Percentiles rank a stretch among this genome's conserved stretches.
Evolutionary conservation across 2,113 vertebrate genomes (phyloP).

Genomic region (Pygoscelis antarcticus): DNA sequence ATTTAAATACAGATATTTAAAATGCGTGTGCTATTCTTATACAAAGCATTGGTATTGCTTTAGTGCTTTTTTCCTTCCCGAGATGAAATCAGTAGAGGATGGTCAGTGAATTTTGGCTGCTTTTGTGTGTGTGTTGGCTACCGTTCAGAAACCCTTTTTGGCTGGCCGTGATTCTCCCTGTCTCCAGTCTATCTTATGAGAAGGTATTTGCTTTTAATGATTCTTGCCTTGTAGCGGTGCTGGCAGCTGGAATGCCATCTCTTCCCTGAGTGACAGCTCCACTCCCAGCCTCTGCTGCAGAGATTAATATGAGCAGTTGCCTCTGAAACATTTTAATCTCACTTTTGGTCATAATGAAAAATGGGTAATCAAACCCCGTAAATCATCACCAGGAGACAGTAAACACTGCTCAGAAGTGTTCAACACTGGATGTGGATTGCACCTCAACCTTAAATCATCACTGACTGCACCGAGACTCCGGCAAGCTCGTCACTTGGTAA

Average conservation of each 20-base stretch:
- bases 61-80: neutral
- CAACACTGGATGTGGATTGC: neutral
- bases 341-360: constrained; percentile 57
- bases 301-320: constrained; percentile 66
- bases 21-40: neutral
- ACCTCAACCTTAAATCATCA: neutral
- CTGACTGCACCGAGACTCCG: neutral
- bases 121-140: constrained; percentile 7
- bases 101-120: neutral
- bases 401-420: constrained; percentile 39
- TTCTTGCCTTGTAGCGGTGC: constrained; percentile 31
- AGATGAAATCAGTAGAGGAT: neutral
- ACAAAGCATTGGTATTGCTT: neutral
- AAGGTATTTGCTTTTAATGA: constrained; percentile 54
- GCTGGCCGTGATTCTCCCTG: neutral
- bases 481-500: neutral
- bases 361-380: constrained; percentile 64
- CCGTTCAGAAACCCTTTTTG: neutral
- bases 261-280: constrained; percentile 49
- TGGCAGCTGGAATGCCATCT: constrained; percentile 43
- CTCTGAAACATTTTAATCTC: constrained; percentile 72
- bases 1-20: neutral
- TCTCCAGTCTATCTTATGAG: neutral
- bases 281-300: constrained; percentile 39
- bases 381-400: constrained; percentile 57